phyloP scores from a whole-genome alignment of 2,888 invertebrate species.

The Idaea straminata region DNA sequence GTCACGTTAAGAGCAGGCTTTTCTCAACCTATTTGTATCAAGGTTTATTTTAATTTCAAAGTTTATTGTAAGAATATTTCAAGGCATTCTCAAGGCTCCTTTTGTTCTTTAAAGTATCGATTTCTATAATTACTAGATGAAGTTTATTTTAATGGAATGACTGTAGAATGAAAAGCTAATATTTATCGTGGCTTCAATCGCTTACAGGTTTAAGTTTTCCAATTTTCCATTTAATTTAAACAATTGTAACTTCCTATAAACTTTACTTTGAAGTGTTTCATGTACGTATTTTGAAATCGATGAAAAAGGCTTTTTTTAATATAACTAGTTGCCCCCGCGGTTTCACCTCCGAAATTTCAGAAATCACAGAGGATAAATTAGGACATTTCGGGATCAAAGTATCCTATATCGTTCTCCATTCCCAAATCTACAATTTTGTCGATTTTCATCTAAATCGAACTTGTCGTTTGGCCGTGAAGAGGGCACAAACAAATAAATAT shows the following conservation, averaged over 20 bases:
- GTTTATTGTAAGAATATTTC: constrained; percentile 1
- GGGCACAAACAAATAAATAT: too few relatives aligned
- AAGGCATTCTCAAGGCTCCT: background rate
- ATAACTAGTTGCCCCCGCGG: background rate
- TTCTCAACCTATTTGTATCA: background rate
- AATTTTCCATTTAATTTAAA: background rate
- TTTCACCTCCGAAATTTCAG: too few relatives aligned
- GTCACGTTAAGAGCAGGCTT: background rate
- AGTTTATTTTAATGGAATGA: background rate
- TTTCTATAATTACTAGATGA: background rate
- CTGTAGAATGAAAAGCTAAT: background rate
- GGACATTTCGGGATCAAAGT: too few relatives aligned
- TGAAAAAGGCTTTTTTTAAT: background rate
- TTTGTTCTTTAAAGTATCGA: background rate
- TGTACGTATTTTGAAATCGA: background rate
- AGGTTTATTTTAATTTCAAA: background rate
- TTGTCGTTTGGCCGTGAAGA: too few relatives aligned
- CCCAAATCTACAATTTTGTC: too few relatives aligned
- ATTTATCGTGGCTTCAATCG: background rate
- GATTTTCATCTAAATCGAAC: too few relatives aligned
- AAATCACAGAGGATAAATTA: too few relatives aligned
- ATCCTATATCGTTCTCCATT: too few relatives aligned
- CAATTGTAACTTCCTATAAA: background rate
- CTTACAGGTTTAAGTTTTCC: background rate
- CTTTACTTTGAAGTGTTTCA: background rate